Percentiles rank a stretch among this genome's conserved stretches.
phyloP scores from a whole-genome alignment of 2,113 vertebrate species.

The Macrotis lagotis region DNA sequence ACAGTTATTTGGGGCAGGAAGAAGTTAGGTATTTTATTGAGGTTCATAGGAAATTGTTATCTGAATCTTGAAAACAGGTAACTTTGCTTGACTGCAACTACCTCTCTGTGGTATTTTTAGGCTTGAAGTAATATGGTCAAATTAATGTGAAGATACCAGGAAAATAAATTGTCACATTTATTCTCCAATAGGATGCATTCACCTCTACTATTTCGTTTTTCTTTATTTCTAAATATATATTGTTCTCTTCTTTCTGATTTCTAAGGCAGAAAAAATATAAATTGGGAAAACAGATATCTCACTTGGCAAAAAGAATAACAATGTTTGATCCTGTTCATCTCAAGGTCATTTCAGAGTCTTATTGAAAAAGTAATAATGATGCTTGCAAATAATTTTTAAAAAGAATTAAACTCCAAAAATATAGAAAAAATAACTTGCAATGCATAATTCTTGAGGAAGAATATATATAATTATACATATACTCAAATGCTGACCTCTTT shows the following conservation, averaged over 20 bases:
- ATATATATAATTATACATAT: neutral
- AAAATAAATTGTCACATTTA: neutral
- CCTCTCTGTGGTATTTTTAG: neutral
- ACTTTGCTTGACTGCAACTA: neutral
- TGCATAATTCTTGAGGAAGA: neutral
- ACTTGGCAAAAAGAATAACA: neutral
- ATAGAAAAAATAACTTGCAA: neutral
- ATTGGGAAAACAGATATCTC: neutral
- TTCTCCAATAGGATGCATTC: neutral
- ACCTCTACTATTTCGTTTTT: neutral
- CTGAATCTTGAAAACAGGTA: neutral
- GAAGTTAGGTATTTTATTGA: neutral
- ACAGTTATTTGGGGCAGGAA: neutral
- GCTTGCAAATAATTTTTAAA: neutral
- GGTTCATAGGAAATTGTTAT: neutral
- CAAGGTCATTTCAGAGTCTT: neutral
- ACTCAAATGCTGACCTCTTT: neutral
- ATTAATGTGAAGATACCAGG: neutral
- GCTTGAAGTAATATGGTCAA: neutral
- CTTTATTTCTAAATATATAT: neutral
- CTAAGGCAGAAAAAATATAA: neutral
- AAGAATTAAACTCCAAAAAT: neutral
- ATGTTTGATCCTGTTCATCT: neutral
- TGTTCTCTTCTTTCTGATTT: neutral
- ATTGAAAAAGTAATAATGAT: neutral